Percentiles rank a stretch among this genome's conserved stretches.
These are phyloP conservation scores for Porites cylindrica DNA, from an alignment of 92 coral and sea anemone genomes.

Conservation along the genomic window DNA sequence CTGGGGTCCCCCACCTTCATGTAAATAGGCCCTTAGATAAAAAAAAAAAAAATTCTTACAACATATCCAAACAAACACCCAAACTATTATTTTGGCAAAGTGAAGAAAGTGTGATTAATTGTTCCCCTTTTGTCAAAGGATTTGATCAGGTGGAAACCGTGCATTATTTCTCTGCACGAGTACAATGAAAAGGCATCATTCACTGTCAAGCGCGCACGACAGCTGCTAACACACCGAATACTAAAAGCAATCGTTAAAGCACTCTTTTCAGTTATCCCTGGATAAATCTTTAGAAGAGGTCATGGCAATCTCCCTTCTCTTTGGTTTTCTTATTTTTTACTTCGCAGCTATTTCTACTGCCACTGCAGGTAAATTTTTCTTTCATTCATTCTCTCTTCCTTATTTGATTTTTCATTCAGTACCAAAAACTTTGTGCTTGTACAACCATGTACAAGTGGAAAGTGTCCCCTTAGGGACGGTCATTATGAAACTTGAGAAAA, in stretches of 20 bases:
- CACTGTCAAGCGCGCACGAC: not conserved
- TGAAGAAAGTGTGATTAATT: not conserved
- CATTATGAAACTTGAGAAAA: too few relatives aligned
- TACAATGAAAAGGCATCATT: not conserved
- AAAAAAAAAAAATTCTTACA: too few relatives aligned
- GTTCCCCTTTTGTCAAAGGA: not conserved
- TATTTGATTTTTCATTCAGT: too few relatives aligned
- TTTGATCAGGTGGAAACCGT: constrained; percentile 26
- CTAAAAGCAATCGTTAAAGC: not conserved
- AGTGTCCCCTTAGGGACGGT: too few relatives aligned
- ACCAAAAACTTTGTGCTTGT: too few relatives aligned
- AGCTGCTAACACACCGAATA: constrained; percentile 22
- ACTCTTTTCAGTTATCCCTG: not conserved
- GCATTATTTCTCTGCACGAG: not conserved
- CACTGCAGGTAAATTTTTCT: constrained; percentile 16
- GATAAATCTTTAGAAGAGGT: not conserved
- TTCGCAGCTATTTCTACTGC: not conserved
- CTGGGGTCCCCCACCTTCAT: too few relatives aligned
- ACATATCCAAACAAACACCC: too few relatives aligned
- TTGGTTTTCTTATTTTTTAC: constrained; percentile 18
- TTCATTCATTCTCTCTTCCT: too few relatives aligned
- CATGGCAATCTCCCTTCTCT: constrained; percentile 1
- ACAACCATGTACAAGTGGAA: too few relatives aligned
- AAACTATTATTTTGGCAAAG: too few relatives aligned
- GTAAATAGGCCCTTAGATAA: too few relatives aligned